A percentile compares a stretch with the other conserved stretches of the same genome.
phyloP scores from a whole-genome alignment of 2,888 invertebrate species.

The Morinoia aosen region DNA sequence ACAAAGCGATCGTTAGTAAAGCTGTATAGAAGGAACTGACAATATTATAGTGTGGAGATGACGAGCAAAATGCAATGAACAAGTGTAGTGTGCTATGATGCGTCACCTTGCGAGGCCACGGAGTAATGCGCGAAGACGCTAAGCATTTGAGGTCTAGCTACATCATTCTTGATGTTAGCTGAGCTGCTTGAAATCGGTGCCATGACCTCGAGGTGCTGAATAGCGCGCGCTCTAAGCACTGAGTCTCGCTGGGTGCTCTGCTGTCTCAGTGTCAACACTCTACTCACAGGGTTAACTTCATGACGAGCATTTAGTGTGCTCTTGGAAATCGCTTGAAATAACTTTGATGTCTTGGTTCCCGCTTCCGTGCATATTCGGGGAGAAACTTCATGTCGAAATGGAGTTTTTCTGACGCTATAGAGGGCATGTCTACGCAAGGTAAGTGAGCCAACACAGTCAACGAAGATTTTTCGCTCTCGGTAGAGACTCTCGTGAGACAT shows the following conservation, averaged over 20 bases:
- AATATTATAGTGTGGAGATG: no score
- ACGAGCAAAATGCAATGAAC: no score
- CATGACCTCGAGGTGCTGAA: background rate
- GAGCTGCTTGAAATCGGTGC: background rate
- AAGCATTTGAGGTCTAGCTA: no score
- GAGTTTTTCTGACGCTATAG: background rate
- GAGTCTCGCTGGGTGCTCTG: background rate
- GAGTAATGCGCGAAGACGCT: no score
- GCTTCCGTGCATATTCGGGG: background rate
- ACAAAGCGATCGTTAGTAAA: no score
- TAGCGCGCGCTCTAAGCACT: background rate
- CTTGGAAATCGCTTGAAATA: background rate
- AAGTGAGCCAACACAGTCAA: background rate
- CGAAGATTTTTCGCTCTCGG: background rate
- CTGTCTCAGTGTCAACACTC: background rate
- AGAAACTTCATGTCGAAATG: background rate
- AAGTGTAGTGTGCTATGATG: no score
- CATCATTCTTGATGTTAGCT: no score
- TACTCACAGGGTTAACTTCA: background rate
- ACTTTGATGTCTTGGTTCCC: background rate
- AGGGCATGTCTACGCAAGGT: background rate
- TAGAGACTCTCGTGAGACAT: background rate
- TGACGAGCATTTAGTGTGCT: background rate
- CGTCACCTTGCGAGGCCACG: no score
- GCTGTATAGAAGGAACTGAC: no score